A percentile compares a stretch with the other conserved stretches of the same genome.
These are phyloP conservation scores for Arenaria interpres DNA, from an alignment of 2,113 vertebrate genomes.

Conservation along the genomic window DNA sequence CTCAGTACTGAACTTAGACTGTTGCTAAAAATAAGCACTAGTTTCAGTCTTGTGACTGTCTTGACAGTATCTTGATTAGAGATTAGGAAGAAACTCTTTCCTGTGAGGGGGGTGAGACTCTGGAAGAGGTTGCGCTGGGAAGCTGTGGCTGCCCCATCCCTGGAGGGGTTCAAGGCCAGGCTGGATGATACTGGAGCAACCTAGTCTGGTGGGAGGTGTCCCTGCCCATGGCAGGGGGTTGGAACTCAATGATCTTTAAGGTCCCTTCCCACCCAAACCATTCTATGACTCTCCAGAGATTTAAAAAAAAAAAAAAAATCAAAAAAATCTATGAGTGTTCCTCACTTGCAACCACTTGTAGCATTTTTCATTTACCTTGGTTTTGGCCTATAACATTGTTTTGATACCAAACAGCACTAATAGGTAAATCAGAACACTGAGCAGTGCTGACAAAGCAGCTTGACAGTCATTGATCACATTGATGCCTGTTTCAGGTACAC, in stretches of 20 bases:
- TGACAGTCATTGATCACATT: accelerated
- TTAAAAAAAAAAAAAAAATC: not conserved
- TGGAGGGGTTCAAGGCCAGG: too few relatives aligned
- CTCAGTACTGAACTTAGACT: not conserved
- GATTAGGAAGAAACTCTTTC: too few relatives aligned
- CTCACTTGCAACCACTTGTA: not conserved
- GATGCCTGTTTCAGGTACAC: not conserved
- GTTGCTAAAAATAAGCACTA: constrained; percentile 1
- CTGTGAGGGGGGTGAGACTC: too few relatives aligned
- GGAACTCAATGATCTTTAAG: too few relatives aligned
- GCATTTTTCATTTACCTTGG: not conserved
- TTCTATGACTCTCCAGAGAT: too few relatives aligned
- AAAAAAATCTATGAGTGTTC: not conserved
- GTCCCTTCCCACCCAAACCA: too few relatives aligned
- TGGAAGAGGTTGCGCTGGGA: too few relatives aligned
- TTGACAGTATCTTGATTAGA: not conserved
- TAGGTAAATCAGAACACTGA: not conserved
- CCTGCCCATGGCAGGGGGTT: too few relatives aligned
- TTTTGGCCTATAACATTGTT: not conserved
- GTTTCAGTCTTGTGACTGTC: not conserved
- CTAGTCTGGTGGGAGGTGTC: too few relatives aligned
- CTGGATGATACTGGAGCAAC: too few relatives aligned
- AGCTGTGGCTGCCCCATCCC: too few relatives aligned
- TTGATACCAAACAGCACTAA: not conserved
- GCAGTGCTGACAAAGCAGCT: not conserved